Conservation (phyloP, 2,113 vertebrate species). For the Dolichallabes microphthalmus region DNA sequence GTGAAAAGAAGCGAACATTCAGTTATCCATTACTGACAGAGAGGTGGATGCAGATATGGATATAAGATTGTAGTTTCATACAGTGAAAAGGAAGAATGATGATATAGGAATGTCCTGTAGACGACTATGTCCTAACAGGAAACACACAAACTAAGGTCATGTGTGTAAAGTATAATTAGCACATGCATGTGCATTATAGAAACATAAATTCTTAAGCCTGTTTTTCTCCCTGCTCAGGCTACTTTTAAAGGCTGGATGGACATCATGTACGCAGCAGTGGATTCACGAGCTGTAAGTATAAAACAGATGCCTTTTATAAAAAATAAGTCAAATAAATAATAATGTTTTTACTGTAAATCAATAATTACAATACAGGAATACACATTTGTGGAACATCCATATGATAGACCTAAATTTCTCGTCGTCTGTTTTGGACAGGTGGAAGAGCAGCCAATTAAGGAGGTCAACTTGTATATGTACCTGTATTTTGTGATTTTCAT, state of each 20-base stretch:
- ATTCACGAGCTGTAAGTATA: conserved; percentile 84
- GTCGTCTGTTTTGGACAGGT: conserved; percentile 63
- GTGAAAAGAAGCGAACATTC: not conserved
- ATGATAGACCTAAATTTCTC: not conserved
- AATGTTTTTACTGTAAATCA: too few species aligned
- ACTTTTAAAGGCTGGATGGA: conserved; percentile 99
- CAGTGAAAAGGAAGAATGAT: not conserved
- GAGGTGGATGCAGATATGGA: not conserved
- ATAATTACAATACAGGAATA: not conserved
- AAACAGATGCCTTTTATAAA: not conserved
- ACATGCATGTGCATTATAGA: not conserved
- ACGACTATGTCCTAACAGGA: not conserved
- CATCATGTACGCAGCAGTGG: conserved; percentile 95
- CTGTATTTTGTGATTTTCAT: conserved; percentile 95
- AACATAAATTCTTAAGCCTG: not conserved
- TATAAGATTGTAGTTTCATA: not conserved
- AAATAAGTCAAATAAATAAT: not conserved
- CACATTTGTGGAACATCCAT: not conserved
- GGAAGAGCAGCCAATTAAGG: conserved; percentile 76
- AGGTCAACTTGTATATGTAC: conserved; percentile 95
- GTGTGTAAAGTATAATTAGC: not conserved
- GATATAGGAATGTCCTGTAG: not conserved
- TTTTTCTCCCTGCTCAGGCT: conserved; percentile 72
- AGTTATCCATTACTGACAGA: not conserved
- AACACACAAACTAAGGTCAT: not conserved